phyloP scores from a whole-genome alignment of 2,888 invertebrate genomes.

The Temnothorax unifasciatus region DNA sequence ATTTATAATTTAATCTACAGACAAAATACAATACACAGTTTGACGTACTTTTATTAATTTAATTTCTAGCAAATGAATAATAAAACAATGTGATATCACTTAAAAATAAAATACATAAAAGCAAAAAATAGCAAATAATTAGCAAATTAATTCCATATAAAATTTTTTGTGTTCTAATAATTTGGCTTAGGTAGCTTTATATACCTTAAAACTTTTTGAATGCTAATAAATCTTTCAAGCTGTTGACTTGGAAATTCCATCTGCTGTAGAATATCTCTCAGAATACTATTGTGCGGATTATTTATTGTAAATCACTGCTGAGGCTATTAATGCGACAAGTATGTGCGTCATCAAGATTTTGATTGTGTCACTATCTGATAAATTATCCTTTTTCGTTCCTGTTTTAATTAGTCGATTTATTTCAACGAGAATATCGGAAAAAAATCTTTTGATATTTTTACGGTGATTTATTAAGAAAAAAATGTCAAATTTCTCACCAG shows the following conservation, averaged over 20 bases:
- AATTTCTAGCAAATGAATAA: too few relatives aligned
- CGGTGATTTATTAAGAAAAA: not conserved
- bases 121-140: too few relatives aligned
- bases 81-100: not conserved
- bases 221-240: not conserved
- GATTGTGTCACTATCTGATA: not conserved
- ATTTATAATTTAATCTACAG: not conserved
- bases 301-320: not conserved
- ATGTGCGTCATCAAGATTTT: not conserved
- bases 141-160: too few relatives aligned
- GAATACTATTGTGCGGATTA: not conserved
- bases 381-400: too few relatives aligned
- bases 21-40: not conserved
- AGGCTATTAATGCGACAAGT: not conserved
- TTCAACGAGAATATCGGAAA: not conserved
- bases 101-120: too few relatives aligned
- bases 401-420: not conserved
- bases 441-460: not conserved
- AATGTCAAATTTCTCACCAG: not conserved
- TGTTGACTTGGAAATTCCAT: not conserved
- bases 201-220: not conserved
- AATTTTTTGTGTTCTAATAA: too few relatives aligned
- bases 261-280: not conserved
- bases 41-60: too few relatives aligned
- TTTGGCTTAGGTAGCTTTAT: too few relatives aligned